Evolutionary conservation across 1,140 invertebrate species (phyloP).

Genomic region (Apolygus lucorum): DNA sequence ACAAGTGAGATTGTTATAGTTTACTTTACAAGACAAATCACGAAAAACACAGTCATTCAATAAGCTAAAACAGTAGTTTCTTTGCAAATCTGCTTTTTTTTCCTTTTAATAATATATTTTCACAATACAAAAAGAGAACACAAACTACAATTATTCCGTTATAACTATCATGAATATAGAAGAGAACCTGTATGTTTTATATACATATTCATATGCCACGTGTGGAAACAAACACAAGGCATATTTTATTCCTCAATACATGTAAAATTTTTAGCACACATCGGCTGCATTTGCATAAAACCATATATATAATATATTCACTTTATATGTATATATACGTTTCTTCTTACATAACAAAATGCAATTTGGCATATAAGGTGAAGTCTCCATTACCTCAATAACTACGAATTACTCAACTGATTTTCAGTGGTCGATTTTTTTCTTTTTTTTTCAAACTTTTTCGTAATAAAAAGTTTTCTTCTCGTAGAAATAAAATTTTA

Average conservation of each 20-base stretch:
- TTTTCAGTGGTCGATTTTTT: neutral
- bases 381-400: neutral
- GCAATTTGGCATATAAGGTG: slow-evolving; percentile 9
- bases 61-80: slow-evolving; percentile 33
- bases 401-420: neutral
- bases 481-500: neutral
- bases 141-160: slow-evolving; percentile 31
- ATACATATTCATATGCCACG: slow-evolving; percentile 22
- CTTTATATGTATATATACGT: slow-evolving; percentile 19
- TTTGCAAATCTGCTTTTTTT: slow-evolving; percentile 30
- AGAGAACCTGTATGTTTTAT: slow-evolving; percentile 29
- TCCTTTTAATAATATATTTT: slow-evolving; percentile 22
- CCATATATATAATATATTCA: slow-evolving; percentile 9
- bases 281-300: slow-evolving; percentile 24
- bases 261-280: slow-evolving; percentile 23
- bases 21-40: slow-evolving; percentile 35
- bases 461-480: neutral
- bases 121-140: slow-evolving; percentile 34
- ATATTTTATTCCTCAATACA: slow-evolving; percentile 18
- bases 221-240: slow-evolving; percentile 11
- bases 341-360: slow-evolving; percentile 10
- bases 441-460: neutral
- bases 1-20: slow-evolving; percentile 34
- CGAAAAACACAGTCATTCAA: slow-evolving; percentile 34
- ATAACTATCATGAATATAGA: slow-evolving; percentile 29